phyloP scores from a whole-genome alignment of 2,797 vertebrate genomes.

The Glossophaga mutica region DNA sequence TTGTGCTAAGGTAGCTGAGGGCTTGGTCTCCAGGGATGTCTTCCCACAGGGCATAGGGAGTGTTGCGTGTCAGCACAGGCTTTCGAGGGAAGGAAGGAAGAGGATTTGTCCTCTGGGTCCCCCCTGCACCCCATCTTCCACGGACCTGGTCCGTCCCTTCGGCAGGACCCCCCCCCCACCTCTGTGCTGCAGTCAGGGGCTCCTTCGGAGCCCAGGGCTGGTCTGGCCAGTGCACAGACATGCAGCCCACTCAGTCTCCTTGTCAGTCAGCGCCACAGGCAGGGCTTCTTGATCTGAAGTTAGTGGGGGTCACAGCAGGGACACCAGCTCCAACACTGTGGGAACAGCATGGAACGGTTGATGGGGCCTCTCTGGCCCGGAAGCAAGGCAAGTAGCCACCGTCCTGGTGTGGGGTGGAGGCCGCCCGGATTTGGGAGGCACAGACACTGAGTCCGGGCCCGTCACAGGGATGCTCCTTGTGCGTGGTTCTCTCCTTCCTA shows the following conservation, averaged over 20 bases:
- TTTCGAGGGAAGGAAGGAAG: neutral
- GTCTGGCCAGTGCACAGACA: neutral
- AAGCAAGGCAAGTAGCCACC: neutral
- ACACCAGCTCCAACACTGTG: neutral
- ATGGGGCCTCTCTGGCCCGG: neutral
- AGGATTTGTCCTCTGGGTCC: neutral
- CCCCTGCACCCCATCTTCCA: neutral
- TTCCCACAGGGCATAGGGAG: neutral
- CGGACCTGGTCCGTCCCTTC: neutral
- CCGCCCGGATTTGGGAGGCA: neutral
- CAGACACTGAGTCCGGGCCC: neutral
- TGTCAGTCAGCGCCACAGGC: neutral
- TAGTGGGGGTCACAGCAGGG: neutral
- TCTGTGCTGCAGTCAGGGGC: neutral
- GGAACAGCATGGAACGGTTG: neutral
- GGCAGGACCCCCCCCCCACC: neutral
- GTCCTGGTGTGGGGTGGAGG: neutral
- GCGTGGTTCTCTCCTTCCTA: neutral
- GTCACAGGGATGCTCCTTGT: no score
- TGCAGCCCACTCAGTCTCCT: neutral
- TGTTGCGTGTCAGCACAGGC: neutral
- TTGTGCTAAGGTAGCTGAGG: neutral
- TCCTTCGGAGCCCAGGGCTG: neutral
- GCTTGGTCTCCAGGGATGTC: neutral
- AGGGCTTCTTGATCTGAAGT: neutral